Evolutionary conservation across 2,113 vertebrate species (phyloP), one percentile per base, ranked within the genome.

Genomic region (Prionailurus viverrinus): DNA sequence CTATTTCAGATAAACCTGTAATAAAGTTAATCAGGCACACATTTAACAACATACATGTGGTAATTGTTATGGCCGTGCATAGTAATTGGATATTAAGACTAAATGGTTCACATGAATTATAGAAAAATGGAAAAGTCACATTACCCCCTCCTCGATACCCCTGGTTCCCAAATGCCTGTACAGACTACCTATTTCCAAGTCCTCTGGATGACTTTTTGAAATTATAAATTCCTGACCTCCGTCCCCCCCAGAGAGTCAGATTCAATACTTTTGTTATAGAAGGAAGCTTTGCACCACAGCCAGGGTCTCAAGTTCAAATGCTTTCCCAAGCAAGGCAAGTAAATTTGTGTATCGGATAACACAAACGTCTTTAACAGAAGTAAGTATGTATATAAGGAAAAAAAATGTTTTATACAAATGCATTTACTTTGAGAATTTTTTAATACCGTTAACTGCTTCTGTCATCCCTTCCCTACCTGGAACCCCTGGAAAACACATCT

Each of bases 61-160:
- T 82, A 90, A 91, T 55, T 96, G 71, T 85, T 96, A 97, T 55
- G 71, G 68, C 48, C 78, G 61, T 96, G 87, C 90, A 94, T 96
- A 87, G 88, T 95, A 97, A 98, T 90, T 92, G 94, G 90, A 95
- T 84, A 98, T 97, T 98, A 98, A 97, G 92, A 94, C 85, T 93
- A 97, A 98, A 82, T 91, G 82, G 83, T 94, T 78, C 94, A 89
- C 82, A 95, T 97, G 97, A 97, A 95, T 97, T 97, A 91, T 31
- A 97, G 88, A 90, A 98, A 97, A 97, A 88, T 84, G 48, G 63
- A 85, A 94, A 92, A 92, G 58, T 79, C 84, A 79, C 61, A 63
- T 76, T 78, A 73, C 29, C 7, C 58, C 69, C 97, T 95, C 86
- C 90, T 94, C 25, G 39, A 7, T 58, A 69, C 83, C 80, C 58